Evolutionary conservation across 2,888 invertebrate genomes (phyloP), one percentile per base, ranked within the genome.

Genomic region (Plebejus anna): DNA sequence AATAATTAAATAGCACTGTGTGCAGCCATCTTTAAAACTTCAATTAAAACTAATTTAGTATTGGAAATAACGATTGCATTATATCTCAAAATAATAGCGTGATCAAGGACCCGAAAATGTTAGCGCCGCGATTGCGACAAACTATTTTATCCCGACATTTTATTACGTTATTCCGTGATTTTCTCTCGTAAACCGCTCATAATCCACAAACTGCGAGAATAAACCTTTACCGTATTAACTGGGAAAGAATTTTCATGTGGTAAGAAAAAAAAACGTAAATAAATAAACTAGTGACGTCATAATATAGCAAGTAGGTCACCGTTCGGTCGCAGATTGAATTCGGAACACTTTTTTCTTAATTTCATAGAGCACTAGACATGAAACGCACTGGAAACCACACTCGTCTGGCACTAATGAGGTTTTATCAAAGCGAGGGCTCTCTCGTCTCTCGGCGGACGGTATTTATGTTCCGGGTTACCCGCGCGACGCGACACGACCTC

Each of bases 401-500:
- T 57, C 71, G 75, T 75, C 75, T 36, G 57, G 70, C 66, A 77
- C 77, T 51, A 79, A 78, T 78, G 77, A 78, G 76, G 51, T 28
- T 70, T 16, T 38, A 72, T 72, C 57, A 75, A 73, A 57, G 55
- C 47, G 38, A 71, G 42, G 59, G 71, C 70, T 13, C 59, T 72
- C 51, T 36, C 59, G 71, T 28, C 36, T 59, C 28, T 66, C 66
- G 51, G 32, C 75, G 77, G 77, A 76, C 79, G 75, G 80, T 79
- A 77, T 81, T 87, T 90, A 83, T 87, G 72, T 82, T 81, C 87
- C 84, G 86, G 83, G 81, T 87, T 85, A 85, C 84, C 32, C 61
- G 76, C 81, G 81, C 80, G 76, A 80, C 82, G 83, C 80, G 75
- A 80, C 75, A 76, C 78, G 80, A 80, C 78, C 79, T 78, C 82